Percentiles rank a stretch among this genome's conserved stretches.
Conservation (phyloP, 2,113 vertebrate genomes). For the Oceanodroma tethys region DNA sequence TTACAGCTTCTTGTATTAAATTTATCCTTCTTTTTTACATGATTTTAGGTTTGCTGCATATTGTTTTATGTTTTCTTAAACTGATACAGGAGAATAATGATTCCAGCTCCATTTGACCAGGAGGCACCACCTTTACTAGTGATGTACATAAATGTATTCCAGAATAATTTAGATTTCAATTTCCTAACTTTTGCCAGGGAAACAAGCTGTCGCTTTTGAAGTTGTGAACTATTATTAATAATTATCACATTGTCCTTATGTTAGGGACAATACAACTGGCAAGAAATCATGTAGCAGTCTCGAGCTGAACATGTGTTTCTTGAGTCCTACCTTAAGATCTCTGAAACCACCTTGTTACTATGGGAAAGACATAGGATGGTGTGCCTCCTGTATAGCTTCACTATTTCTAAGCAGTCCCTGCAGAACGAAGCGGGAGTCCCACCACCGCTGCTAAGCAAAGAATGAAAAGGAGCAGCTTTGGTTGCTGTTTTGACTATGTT, state of each 20-base stretch:
- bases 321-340: background rate
- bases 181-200: background rate
- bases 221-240: background rate
- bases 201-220: background rate
- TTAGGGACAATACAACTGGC: background rate
- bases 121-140: background rate
- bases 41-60: background rate
- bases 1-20: background rate
- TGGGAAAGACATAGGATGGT: background rate
- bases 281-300: background rate
- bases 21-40: background rate
- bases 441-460: background rate
- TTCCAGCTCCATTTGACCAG: background rate
- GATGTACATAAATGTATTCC: background rate
- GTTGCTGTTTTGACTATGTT: background rate
- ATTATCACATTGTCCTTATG: background rate
- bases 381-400: background rate
- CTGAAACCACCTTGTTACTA: background rate
- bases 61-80: background rate
- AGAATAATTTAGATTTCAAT: background rate
- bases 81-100: background rate
- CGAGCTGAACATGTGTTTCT: background rate
- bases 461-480: background rate
- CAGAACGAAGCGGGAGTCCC: background rate
- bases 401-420: background rate